A percentile compares a stretch with the other conserved stretches of the same genome.
Conservation (phyloP, 2,797 vertebrate species). For the Gallinago stenura region DNA sequence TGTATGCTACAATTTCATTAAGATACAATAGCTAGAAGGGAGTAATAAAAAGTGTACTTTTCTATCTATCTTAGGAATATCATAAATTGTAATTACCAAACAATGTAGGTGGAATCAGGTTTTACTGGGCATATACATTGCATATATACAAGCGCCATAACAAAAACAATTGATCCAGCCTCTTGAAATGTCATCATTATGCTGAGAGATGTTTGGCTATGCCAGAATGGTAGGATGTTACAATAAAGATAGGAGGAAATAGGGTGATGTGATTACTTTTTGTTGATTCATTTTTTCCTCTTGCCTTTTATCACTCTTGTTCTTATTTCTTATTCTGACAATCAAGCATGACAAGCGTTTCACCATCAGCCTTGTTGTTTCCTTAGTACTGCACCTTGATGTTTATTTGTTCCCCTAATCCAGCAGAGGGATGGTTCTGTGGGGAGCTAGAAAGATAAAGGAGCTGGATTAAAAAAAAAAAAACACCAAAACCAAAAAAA, state of each 20-base stretch:
- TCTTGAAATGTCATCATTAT: conserved; percentile 15
- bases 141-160: conserved; percentile 8
- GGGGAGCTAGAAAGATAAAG: neutral
- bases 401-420: neutral
- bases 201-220: neutral
- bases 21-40: neutral
- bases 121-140: neutral
- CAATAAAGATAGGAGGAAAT: neutral
- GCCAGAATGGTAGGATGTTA: neutral
- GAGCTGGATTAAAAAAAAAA: neutral
- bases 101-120: neutral
- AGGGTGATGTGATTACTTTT: neutral
- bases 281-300: neutral
- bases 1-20: conserved; percentile 18
- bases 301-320: neutral
- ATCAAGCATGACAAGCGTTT: neutral
- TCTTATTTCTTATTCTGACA: neutral
- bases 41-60: conserved; percentile 24
- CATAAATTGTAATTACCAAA: conserved; percentile 6
- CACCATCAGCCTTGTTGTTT: neutral
- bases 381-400: neutral
- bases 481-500: neutral
- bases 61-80: neutral
- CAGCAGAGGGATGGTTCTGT: neutral
- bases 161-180: conserved; percentile 25